Base-by-base conservation (phyloP, 2,888 invertebrate genomes). In the Dicycla oo region DNA sequence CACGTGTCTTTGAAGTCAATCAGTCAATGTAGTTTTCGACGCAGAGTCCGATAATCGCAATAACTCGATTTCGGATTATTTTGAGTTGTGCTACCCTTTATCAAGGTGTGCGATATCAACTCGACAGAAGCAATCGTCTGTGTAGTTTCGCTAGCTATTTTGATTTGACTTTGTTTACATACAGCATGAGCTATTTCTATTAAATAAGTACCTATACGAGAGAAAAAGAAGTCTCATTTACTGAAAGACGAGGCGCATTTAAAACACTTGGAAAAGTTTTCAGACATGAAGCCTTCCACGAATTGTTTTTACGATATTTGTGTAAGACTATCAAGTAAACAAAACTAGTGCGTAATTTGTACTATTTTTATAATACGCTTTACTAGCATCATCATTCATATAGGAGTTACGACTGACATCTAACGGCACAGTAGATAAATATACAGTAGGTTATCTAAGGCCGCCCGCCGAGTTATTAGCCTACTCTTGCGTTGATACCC, bases 321-420 rank as follows among this genome's bases (percentile, higher is more conserved):
- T 40, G 26, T 60, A 20, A 61, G 13, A 13, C 7, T 53, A 23
- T 15, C 2, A 38, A 2, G 26, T 45, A 38, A 38, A 72, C 45
- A 54, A 15, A 34, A 13, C 15, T 11, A 23, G 26, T 45, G 54
- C 45, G 54, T 54, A 34, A 34, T 71, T 53, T 71, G 23, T 45
- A 11, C 26, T 20, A 43, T 43, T 54, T 54, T 38, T 34, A 20
- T 13, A 23, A 20, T 13, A 34, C n/a, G 8, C 3, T 20, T 61
- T 26, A 18, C 3, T 68, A 51, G n/a, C 13, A 49, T 49, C 61
- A 49, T 70, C 11, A 61, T 49, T 71, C 40, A 26, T 51, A 51
- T 13, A 18, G 40, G 34, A 74, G 38, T 74, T 11, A 43, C 40
- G 23, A 61, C 49, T 74, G 40, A 74, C 74, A 61, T 60, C 62